Evolutionary conservation across 2,797 vertebrate genomes (phyloP), one percentile per base, ranked within the genome.

Genomic region (Characodon lateralis): DNA sequence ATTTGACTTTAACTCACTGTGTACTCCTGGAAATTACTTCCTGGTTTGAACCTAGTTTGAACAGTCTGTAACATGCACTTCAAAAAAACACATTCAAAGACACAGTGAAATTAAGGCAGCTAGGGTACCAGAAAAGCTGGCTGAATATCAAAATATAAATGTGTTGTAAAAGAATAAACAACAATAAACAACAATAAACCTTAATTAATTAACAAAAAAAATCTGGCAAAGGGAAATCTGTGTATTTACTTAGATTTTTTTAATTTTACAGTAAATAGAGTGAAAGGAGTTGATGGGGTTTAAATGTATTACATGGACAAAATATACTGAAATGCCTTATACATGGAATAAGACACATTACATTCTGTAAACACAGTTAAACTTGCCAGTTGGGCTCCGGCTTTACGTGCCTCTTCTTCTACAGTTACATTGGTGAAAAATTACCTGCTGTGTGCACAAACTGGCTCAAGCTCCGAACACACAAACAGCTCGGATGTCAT

Each of bases 381-480:
- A 35, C 63, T 65, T 39, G 14, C 12, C 16, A 22, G 13, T 71
- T 16, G 8, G 70, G 16, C 18, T 55, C 74, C 71, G 73, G 79
- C 78, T 68, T 77, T 24, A 51, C 43, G 84, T 80, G 35, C 70
- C 24, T 55, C 55, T 20, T 73, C 90, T 81, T 39, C 63, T 24
- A 22, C 31, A 66, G 24, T 6, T 18, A 14, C 14, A 26, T 80
- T 72, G 71, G 73, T 78, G 76, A 88, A 74, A 89, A 90, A 88
- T 89, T 72, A 83, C 80, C 83, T 87, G 78, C 88, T 89, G 85
- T 91, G 35, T 86, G 79, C 80, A 80, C 80, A 91, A 79, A 59
- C 10, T 73, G 20, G 55, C 69, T 68, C 51, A 76, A 61, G 74
- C 77, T 83, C 41, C 51, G 77, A 80, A 77, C 81, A 31, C 28